Base-by-base conservation (phyloP, 64 coral and sea anemone genomes). In the Pocillopora verrucosa region DNA sequence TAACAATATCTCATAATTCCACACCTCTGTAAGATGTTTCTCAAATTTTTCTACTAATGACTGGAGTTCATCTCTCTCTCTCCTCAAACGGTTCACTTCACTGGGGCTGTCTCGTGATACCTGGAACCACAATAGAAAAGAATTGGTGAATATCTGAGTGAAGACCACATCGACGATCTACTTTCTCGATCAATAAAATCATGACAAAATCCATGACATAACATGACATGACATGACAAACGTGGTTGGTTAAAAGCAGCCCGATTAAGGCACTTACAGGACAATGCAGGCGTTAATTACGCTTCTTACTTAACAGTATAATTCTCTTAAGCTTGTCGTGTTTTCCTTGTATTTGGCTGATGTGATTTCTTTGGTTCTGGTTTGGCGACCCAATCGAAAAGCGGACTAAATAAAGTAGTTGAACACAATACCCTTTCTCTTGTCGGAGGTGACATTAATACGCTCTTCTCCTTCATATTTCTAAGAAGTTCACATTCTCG, bases 31-130 rank as follows among this genome's bases (percentile, higher is more conserved):
- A 16, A 98, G 87, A 88, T 98, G 93, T 78, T 92, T 98, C 74
- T 98, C 96, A 88, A 98, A 98, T 37, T 98, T 98, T 22, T 98
- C 96, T 25, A 98, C 90, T 38, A 98, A 79, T 1, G 90, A 88
- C 36, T 98, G 96, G 2, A 98, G 90, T 60, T 98, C 96, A 24
- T 98, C 93, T 34, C 96, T 80, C 80, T 98, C 96, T 70, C 96
- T 88, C 90, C 96, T 76, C 65, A 98, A 88, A 35, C 96, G 90
- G 56, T 87, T 92, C 56, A 90, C 73, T 86, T 98, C 96, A 12
- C 63, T 86, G 36, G 90, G 87, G 67, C 88, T 93, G 45, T 76
- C 90, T 83, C 82, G 79, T 51, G 87, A 92, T 30, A 80, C 83
- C 96, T 95, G 35, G 30, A 9, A 34, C 3, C 70, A 76, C 45